Percentiles rank a stretch among this genome's conserved stretches.
phyloP scores from a whole-genome alignment of 1,140 invertebrate genomes.

The Drosophila santomea region DNA sequence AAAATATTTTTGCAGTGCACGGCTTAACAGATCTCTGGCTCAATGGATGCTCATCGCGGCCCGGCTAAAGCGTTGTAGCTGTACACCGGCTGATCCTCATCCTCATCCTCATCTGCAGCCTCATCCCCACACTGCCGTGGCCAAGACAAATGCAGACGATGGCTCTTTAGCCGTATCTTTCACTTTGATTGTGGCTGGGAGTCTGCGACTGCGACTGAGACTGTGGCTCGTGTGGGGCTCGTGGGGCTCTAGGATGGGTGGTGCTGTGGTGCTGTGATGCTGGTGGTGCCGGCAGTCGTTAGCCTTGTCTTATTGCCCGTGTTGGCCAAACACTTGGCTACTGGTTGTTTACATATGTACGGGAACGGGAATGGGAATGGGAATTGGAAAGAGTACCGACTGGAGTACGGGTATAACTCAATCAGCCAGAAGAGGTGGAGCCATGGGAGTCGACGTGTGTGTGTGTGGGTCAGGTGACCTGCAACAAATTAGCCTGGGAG shows the following conservation, averaged over 20 bases:
- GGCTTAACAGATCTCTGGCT: slow-evolving; percentile 38
- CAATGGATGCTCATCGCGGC: slow-evolving; percentile 35
- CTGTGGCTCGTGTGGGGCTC: slow-evolving; percentile 45
- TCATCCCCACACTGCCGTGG: slow-evolving; percentile 56
- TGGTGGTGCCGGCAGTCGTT: slow-evolving; percentile 21
- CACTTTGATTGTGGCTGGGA: slow-evolving; percentile 72
- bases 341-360: slow-evolving; percentile 79
- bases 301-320: slow-evolving; percentile 42
- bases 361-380: neutral
- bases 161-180: slow-evolving; percentile 79
- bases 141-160: slow-evolving; percentile 77
- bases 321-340: slow-evolving; percentile 65
- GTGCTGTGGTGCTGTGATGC: slow-evolving; percentile 10
- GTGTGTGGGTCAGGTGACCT: slow-evolving; percentile 63
- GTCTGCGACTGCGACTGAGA: slow-evolving; percentile 9
- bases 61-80: slow-evolving; percentile 29
- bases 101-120: slow-evolving; percentile 33
- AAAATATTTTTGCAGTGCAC: neutral
- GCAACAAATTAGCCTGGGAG: slow-evolving; percentile 49
- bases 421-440: slow-evolving; percentile 41
- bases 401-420: slow-evolving; percentile 63
- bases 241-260: slow-evolving; percentile 53
- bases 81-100: slow-evolving; percentile 36
- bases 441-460: neutral
- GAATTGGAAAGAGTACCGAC: neutral